A percentile compares a stretch with the other conserved stretches of the same genome.
Evolutionary conservation across 2,888 invertebrate genomes (phyloP).

Genomic region (Hydropsyche betteni): DNA sequence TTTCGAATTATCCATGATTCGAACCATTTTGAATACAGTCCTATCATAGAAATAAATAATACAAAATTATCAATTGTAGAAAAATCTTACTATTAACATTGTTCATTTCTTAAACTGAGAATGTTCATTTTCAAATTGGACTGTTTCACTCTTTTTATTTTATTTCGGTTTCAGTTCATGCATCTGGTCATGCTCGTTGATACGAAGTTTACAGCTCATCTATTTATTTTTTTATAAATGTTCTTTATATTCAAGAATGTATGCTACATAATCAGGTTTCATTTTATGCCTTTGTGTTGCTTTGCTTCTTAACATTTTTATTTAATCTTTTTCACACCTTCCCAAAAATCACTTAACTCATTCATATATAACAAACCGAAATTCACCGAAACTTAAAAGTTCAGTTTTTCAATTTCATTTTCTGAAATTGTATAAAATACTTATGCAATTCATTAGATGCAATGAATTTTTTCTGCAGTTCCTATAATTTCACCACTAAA

Average conservation of each 20-base stretch:
- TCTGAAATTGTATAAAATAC: no score
- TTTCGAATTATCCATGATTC: no score
- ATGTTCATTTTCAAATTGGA: slow-evolving; percentile 39
- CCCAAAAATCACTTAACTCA: neutral
- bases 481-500: slow-evolving; percentile 54
- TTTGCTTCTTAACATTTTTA: slow-evolving; percentile 20
- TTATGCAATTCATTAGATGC: slow-evolving; percentile 7
- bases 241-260: slow-evolving; percentile 38
- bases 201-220: slow-evolving; percentile 42
- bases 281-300: slow-evolving; percentile 37
- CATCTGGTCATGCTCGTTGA: slow-evolving; percentile 52
- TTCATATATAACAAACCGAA: no score
- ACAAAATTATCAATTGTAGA: no score
- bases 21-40: no score
- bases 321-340: neutral
- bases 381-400: neutral
- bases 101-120: no score
- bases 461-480: slow-evolving; percentile 47
- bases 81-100: no score
- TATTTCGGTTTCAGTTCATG: slow-evolving; percentile 50
- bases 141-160: slow-evolving; percentile 46
- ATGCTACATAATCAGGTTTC: slow-evolving; percentile 36
- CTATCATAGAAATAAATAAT: no score
- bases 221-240: slow-evolving; percentile 32
- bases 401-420: neutral